A percentile compares a stretch with the other conserved stretches of the same genome.
These are phyloP conservation scores for Nemotelus pantherinus DNA, from an alignment of 2,888 invertebrate species.

Conservation along the genomic window DNA sequence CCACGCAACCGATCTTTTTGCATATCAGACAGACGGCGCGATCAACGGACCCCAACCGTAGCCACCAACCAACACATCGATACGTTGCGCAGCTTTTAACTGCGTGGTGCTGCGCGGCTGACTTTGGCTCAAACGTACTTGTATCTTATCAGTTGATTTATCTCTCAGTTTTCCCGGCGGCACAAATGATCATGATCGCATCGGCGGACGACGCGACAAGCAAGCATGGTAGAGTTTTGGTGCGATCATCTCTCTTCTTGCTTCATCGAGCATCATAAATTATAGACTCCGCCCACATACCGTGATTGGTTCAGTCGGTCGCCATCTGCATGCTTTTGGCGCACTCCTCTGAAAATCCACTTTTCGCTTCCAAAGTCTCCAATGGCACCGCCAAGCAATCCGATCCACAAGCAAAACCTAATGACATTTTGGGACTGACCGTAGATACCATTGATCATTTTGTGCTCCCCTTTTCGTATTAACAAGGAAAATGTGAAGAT, in stretches of 20 bases:
- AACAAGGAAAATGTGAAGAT: neutral
- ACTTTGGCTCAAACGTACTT: neutral
- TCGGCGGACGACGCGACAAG: neutral
- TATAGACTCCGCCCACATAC: constrained; percentile 49
- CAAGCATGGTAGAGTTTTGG: neutral
- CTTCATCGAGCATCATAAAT: constrained; percentile 51
- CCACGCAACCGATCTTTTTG: neutral
- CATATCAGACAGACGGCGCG: no score
- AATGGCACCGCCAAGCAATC: neutral
- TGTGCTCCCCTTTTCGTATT: neutral
- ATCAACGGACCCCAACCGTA: no score
- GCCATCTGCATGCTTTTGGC: constrained; percentile 24
- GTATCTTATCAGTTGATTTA: constrained; percentile 7
- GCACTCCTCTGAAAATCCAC: constrained; percentile 16
- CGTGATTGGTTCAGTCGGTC: constrained; percentile 46
- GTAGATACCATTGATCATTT: neutral
- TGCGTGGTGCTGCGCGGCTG: no score
- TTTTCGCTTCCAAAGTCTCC: neutral
- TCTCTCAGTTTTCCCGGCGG: neutral
- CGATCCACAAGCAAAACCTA: neutral
- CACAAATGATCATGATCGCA: neutral
- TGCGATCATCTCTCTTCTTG: constrained; percentile 51
- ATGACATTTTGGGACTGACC: constrained; percentile 31
- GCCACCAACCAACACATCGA: no score
- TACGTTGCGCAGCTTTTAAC: no score